These are phyloP conservation scores for Corydoras sp. DNA, from an alignment of 2,113 vertebrate species.

Conservation along the genomic window DNA sequence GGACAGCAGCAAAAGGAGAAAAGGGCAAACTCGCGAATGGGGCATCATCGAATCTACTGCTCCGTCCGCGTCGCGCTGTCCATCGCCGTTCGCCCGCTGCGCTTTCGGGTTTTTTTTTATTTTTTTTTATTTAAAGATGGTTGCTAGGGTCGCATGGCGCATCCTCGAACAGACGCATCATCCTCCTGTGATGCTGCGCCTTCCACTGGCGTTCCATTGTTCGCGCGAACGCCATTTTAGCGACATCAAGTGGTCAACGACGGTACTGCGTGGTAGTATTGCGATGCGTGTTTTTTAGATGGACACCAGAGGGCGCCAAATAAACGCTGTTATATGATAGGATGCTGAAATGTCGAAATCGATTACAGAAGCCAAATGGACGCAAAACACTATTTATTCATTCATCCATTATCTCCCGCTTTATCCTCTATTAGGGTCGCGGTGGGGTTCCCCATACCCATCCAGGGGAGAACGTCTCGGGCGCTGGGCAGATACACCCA, in stretches of 20 bases:
- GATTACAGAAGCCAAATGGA: too few species aligned
- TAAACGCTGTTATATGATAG: too few species aligned
- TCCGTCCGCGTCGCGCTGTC: constrained; percentile 16
- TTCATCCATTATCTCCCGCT: too few species aligned
- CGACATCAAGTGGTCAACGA: constrained; percentile 14
- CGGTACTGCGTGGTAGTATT: not conserved
- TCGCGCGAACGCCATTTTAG: not conserved
- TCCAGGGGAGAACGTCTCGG: too few species aligned
- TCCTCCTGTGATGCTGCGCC: constrained; percentile 14
- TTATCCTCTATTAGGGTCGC: too few species aligned
- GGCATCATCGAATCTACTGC: not conserved
- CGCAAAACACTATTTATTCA: too few species aligned
- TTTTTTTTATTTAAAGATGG: constrained; percentile 1
- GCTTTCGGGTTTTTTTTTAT: not conserved
- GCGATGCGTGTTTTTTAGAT: not conserved
- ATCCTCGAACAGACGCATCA: constrained; percentile 22
- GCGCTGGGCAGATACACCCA: too few species aligned
- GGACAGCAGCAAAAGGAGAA: constrained; percentile 50
- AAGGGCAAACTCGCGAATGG: constrained; percentile 42
- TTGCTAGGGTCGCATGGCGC: constrained; percentile 1
- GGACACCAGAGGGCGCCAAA: constrained; percentile 3
- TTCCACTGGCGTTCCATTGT: constrained; percentile 19
- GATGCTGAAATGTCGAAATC: too few species aligned
- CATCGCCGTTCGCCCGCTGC: constrained; percentile 39
- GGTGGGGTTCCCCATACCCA: too few species aligned